Conservation (phyloP, 64 coral and sea anemone genomes). For the Exaiptasia diaphana region DNA sequence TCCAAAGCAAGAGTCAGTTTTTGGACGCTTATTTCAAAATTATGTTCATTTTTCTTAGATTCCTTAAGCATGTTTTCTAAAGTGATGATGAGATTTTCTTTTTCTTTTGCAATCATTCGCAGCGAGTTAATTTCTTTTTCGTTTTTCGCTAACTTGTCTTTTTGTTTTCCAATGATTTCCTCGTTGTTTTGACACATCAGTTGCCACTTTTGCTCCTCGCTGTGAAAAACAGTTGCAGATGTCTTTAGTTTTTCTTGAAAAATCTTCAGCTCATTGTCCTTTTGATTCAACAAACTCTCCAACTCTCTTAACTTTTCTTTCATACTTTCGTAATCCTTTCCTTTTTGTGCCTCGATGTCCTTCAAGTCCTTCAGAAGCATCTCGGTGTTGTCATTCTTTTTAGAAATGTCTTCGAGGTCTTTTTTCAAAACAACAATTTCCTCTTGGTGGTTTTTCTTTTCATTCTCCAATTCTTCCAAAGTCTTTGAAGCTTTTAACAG, state of each 20-base stretch:
- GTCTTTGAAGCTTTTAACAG: neutral
- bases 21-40: slow-evolving; percentile 2
- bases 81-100: neutral
- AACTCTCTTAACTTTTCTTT: slow-evolving; percentile 1
- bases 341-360: neutral
- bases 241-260: slow-evolving; percentile 3
- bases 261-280: slow-evolving; percentile 13
- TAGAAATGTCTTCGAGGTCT: slow-evolving; percentile 16
- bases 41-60: neutral
- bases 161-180: neutral
- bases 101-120: neutral
- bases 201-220: slow-evolving; percentile 1
- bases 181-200: neutral
- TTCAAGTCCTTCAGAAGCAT: neutral
- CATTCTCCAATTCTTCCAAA: slow-evolving; percentile 15
- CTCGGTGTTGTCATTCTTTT: neutral
- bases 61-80: neutral
- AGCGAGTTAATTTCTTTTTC: slow-evolving; percentile 21
- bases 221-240: neutral
- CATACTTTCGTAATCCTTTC: neutral
- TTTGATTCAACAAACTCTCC: neutral
- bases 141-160: neutral
- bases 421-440: slow-evolving; percentile 8
- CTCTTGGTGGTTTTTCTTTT: slow-evolving; percentile 22
- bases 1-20: neutral